Base-by-base conservation (phyloP, 2,113 vertebrate species). In the Nothobranchius furzeri region DNA sequence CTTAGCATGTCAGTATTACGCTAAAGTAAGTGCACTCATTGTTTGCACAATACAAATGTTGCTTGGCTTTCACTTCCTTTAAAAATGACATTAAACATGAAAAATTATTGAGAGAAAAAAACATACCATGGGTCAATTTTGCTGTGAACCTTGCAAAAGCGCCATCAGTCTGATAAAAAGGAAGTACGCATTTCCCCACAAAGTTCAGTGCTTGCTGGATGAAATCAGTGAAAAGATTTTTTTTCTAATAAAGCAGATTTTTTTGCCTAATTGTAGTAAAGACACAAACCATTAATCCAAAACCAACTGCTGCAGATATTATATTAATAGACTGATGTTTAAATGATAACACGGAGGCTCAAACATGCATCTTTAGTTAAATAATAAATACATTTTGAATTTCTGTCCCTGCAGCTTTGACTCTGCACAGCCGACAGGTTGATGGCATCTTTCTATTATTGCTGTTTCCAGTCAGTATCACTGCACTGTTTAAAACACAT, bases 51-150 rank as follows among this genome's bases (percentile, higher is more conserved):
- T 7, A 49, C n/a, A 49, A 49, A 54, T 13, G 12, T 14, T 3
- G 6, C 13, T 11, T 49, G 12, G 68, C 48, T 77, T 75, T 70
- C 77, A 75, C 70, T 80, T 72, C 70, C 53, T 17, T 54, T 50
- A 2, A 45, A 61, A 2, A 6, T 30, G 42, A 12, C 43, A 12
- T 45, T 45, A 12, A 45, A 45, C 9, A 12, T 45, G 12, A 45
- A 45, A 12, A 46, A 48, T 20, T 50, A 14, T 7, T 14, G 24
- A 4, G 3, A 20, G 4, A 15, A 8, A 47, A 2, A 13, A 53
- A 5, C 8, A 8, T 49, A 11, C n/a, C 37, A 20, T 37, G 1
- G 4, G 46, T 49, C 37, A 48, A 64, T 42, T 4, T 65, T 12
- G 24, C 20, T 3, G 7, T 12, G 4, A 43, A 45, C 14, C 2